These are phyloP conservation scores for Scomberomorus guttatus DNA, from an alignment of 2,797 vertebrate species.

Conservation along the genomic window DNA sequence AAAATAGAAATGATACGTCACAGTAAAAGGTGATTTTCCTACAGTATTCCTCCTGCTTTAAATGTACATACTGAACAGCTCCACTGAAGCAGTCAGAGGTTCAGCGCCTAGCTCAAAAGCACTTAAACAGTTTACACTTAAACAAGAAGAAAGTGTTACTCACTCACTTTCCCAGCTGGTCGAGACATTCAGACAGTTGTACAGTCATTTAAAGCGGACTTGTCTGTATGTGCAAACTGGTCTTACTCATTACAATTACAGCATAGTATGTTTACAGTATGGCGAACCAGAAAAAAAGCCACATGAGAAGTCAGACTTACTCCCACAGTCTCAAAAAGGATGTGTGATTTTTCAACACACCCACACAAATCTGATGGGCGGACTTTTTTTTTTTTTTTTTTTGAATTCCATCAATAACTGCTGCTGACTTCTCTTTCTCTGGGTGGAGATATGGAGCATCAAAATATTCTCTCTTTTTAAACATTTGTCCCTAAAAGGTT, in stretches of 20 bases:
- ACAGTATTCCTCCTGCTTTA: background rate
- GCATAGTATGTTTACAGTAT: slow-evolving; percentile 50
- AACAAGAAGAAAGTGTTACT: slow-evolving; percentile 6
- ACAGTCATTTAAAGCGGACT: slow-evolving; percentile 17
- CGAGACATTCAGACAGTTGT: slow-evolving; percentile 3
- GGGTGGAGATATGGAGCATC: slow-evolving; percentile 15
- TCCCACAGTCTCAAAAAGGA: slow-evolving; percentile 46
- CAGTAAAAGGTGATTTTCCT: background rate
- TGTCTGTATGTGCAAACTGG: slow-evolving; percentile 3
- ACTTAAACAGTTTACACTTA: background rate
- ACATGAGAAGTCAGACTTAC: slow-evolving; percentile 40
- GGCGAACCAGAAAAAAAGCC: slow-evolving; percentile 38
- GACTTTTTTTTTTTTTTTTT: background rate
- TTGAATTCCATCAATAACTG: slow-evolving; percentile 23
- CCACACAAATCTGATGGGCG: slow-evolving; percentile 14
- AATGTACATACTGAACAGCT: background rate
- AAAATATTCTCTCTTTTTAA: background rate
- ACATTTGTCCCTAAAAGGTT: slow-evolving; percentile 55
- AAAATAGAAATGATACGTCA: background rate
- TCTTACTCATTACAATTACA: slow-evolving; percentile 13
- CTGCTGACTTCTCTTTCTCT: slow-evolving; percentile 1
- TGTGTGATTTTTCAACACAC: slow-evolving; percentile 54
- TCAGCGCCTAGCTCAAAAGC: slow-evolving; percentile 11
- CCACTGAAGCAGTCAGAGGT: background rate
- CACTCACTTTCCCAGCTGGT: background rate